Percentiles rank a stretch among this genome's conserved stretches.
phyloP scores from a whole-genome alignment of 1,140 invertebrate species.

The Physella acuta region DNA sequence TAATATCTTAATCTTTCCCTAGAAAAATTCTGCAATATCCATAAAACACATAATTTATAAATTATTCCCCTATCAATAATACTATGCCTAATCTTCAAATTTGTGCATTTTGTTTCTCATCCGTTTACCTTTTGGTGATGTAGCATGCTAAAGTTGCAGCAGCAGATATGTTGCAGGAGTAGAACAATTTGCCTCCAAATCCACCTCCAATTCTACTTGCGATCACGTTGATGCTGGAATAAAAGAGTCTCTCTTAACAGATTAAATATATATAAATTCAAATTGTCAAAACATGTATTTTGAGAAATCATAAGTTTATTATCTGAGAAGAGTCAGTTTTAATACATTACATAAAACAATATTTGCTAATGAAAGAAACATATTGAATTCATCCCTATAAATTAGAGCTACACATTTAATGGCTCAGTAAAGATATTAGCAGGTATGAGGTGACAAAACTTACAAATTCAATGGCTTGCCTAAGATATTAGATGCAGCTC shows the following conservation, averaged over 20 bases:
- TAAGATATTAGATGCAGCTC: conserved; percentile 65
- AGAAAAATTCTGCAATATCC: neutral
- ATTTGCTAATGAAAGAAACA: neutral
- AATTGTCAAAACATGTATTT: neutral
- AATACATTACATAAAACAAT: neutral
- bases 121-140: conserved; percentile 30
- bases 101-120: no score
- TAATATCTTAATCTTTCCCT: neutral
- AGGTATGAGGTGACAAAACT: no score
- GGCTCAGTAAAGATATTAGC: no score
- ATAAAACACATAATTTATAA: neutral
- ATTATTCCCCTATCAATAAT: neutral
- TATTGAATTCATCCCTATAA: neutral
- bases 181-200: conserved; percentile 55
- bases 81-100: no score
- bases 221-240: conserved; percentile 42
- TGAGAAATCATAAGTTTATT: neutral
- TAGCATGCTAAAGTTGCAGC: conserved; percentile 51
- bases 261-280: neutral
- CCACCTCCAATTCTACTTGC: conserved; percentile 54
- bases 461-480: conserved; percentile 43
- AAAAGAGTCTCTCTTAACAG: neutral
- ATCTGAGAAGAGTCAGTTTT: neutral
- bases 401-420: neutral
- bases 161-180: conserved; percentile 38